These are phyloP conservation scores for Bufo gargarizans DNA, from an alignment of 2,113 vertebrate species.

Conservation along the genomic window DNA sequence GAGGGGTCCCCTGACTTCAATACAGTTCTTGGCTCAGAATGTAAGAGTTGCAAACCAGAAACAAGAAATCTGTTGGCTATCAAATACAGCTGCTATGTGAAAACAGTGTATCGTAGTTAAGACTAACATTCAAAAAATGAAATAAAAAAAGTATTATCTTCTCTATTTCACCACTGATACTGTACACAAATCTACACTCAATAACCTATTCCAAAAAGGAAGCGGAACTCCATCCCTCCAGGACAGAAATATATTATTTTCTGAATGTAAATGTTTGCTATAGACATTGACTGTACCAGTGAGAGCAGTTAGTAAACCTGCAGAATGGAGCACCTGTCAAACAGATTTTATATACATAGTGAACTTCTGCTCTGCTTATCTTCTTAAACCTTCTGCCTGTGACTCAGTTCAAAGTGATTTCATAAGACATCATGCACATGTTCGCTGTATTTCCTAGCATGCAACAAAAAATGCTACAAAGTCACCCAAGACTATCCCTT, in stretches of 20 bases:
- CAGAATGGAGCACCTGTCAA: constrained; percentile 14
- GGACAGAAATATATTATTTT: not conserved
- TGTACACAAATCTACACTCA: not conserved
- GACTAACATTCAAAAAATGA: not conserved
- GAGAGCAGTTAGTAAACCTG: not conserved
- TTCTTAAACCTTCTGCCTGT: not conserved
- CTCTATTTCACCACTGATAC: not conserved
- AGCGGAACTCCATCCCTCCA: constrained; percentile 30
- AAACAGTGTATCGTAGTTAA: not conserved
- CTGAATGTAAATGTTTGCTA: not conserved
- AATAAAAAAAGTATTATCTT: not conserved
- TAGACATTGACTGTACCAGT: not conserved
- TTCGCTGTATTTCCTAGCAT: not conserved
- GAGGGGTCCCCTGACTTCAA: constrained; percentile 15
- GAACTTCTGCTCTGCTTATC: not conserved
- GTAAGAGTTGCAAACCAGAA: constrained; percentile 5
- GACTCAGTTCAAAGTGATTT: not conserved
- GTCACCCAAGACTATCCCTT: not conserved
- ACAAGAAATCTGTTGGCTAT: not conserved
- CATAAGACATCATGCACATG: not conserved
- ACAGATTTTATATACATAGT: not conserved
- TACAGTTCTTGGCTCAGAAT: constrained; percentile 23
- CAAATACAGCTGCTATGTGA: not conserved
- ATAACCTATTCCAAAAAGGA: not conserved
- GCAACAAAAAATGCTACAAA: not conserved